Percentiles rank a stretch among this genome's conserved stretches.
Conservation (phyloP, 2,888 invertebrate genomes). For the Dendrolimus houi region DNA sequence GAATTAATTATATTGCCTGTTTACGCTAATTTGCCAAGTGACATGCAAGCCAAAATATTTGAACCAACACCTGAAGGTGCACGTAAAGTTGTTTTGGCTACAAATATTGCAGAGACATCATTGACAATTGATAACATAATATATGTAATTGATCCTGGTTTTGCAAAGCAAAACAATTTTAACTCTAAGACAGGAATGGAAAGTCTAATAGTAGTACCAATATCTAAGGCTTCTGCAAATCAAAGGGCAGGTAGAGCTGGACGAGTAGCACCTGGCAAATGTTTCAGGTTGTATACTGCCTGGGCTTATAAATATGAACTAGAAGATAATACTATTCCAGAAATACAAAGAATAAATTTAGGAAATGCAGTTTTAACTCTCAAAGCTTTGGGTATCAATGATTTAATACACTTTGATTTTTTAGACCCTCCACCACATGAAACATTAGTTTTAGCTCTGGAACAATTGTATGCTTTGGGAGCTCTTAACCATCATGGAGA, state of each 20-base stretch:
- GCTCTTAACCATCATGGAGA: slow-evolving; percentile 98
- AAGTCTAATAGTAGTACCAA: slow-evolving; percentile 98
- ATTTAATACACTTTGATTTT: slow-evolving; percentile 98
- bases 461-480: slow-evolving; percentile 97
- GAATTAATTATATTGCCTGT: slow-evolving; percentile 96
- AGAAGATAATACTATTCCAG: slow-evolving; percentile 98
- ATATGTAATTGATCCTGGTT: slow-evolving; percentile 99
- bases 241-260: slow-evolving; percentile 98
- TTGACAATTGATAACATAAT: slow-evolving; percentile 99
- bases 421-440: slow-evolving; percentile 98
- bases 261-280: slow-evolving; percentile 97
- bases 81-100: slow-evolving; percentile 97
- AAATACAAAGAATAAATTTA: slow-evolving; percentile 98
- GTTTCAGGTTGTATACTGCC: slow-evolving; percentile 97
- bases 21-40: slow-evolving; percentile 98
- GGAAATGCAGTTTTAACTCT: slow-evolving; percentile 97
- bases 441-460: slow-evolving; percentile 93
- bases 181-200: slow-evolving; percentile 99
- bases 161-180: slow-evolving; percentile 99
- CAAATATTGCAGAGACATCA: slow-evolving; percentile 99
- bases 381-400: slow-evolving; percentile 98
- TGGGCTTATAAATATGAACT: slow-evolving; percentile 99
- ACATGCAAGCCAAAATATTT: slow-evolving; percentile 99
- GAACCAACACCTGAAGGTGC: slow-evolving; percentile 98
- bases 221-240: slow-evolving; percentile 98